Evolutionary conservation across 2,113 vertebrate genomes (phyloP).

Genomic region (Atherinomorus stipes): DNA sequence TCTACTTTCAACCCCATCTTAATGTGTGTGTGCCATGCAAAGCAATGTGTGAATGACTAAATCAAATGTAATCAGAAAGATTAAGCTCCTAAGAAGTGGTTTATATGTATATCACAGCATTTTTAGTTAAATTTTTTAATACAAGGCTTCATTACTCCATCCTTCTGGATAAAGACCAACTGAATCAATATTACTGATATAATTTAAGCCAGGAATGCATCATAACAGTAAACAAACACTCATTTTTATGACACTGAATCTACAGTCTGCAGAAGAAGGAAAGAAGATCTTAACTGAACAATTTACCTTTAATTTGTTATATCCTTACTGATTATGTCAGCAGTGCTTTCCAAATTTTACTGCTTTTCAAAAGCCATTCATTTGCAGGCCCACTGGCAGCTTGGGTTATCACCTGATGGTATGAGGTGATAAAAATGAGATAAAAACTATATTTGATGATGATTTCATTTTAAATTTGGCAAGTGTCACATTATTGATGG

Average conservation of each 20-base stretch:
- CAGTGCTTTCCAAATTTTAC: background rate
- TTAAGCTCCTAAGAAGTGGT: too few relatives aligned
- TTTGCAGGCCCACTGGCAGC: too few relatives aligned
- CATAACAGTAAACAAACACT: background rate
- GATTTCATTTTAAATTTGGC: background rate
- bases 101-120: too few relatives aligned
- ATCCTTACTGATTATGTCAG: background rate
- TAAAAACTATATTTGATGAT: background rate
- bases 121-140: too few relatives aligned
- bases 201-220: background rate
- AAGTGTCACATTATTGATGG: background rate
- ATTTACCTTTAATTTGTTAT: background rate
- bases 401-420: background rate
- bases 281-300: background rate
- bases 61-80: too few relatives aligned
- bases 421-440: background rate
- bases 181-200: background rate
- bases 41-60: background rate
- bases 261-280: background rate
- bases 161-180: background rate
- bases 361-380: too few relatives aligned
- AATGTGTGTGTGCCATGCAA: conserved; percentile 7
- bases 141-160: background rate
- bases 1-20: background rate
- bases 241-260: background rate